Base-by-base conservation (phyloP, 2,888 invertebrate genomes). In the Leptothorax acervorum region DNA sequence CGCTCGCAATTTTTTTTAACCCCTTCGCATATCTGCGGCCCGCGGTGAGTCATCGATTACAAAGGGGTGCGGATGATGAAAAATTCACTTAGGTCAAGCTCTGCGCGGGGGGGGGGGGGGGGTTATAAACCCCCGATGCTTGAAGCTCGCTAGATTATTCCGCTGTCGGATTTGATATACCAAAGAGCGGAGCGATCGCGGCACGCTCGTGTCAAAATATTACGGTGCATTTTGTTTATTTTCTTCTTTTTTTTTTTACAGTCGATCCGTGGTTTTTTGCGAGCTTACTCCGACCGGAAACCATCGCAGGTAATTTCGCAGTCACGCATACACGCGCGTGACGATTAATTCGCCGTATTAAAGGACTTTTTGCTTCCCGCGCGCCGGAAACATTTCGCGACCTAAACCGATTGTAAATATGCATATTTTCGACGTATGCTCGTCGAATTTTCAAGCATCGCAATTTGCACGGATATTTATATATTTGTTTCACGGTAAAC, bases 21-120 rank as follows among this genome's bases (percentile, higher is more conserved):
- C 45, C 45, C 15, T 5, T 63, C 12, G n/a, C 12, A 23, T 42
- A 15, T 6, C 6, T 3, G 78, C 15, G 45, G n/a, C 2, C 12
- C 28, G 35, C 23, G 57, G 31, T 45, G 28, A 35, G 60, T 48
- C 57, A 57, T 60, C 35, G 70, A 79, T 70, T 15, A 5, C 60
- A 28, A 57, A 28, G 48, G 31, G 31, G 39, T 28, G 63, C 63
- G 55, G n/a, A 3, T 12, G 42, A 78, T 66, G 42, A 78, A 78
- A 78, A 79, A 70, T 79, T 79, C 68, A 79, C 79, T 70, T 48
- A 48, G 23, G 31, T 70, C 57, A 60, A 70, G 45, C 78, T 31
- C 9, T 28, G n/a, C 31, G 35, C 45, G 18, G 3, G 9, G 11
- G 0, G 28, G 23, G 35, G 1, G 35, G 35, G 35, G 35, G 35